Evolutionary conservation across 2,113 vertebrate genomes (phyloP), one percentile per base, ranked within the genome.

Genomic region (Myocastor coypus): DNA sequence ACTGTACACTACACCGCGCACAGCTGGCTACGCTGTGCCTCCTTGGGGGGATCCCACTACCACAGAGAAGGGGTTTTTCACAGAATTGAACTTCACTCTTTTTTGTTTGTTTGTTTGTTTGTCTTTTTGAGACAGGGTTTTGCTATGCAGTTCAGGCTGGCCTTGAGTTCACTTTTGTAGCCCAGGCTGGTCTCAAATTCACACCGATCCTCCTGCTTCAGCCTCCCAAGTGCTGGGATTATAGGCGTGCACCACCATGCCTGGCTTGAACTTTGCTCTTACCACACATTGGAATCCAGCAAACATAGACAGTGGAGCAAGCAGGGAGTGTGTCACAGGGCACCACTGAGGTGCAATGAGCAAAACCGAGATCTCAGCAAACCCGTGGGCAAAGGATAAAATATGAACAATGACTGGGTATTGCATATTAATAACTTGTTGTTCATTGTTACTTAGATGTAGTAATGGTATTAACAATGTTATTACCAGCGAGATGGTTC

Each of bases 11-110:
- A 24, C 55, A 12, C 5, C 78, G 20, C 78, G 30, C 57, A 42
- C 3, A 24, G 37, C 5, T 0, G 9, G 78, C 63, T 9, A 0
- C 2, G 40, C 71, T 64, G 40, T 55, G 28, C 52, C 42, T 71
- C 30, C 63, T 34, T 1, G 0, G 19, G 50, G 40, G 6, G 26
- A 64, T 12, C 3, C 26, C 30, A 0, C 1, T 2, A 28, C 32
- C 40, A 4, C 19, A 24, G 16, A 2, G 2, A 42, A 86, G 1
- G 40, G 20, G 34, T 5, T 37, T 11, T 0, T 46, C 26, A 34
- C 28, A 40, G 87, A 68, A 40, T 6, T 1, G 22, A 42, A 42
- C 55, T 40, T 32, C 50, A 28, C 9, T n/a, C n/a, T n/a, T n/a
- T n/a, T n/a, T n/a, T n/a, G n/a, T n/a, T n/a, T n/a, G n/a, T n/a